Evolutionary conservation across 1,140 invertebrate genomes (phyloP), one percentile per base, ranked within the genome.

Genomic region (Papilio xuthus): DNA sequence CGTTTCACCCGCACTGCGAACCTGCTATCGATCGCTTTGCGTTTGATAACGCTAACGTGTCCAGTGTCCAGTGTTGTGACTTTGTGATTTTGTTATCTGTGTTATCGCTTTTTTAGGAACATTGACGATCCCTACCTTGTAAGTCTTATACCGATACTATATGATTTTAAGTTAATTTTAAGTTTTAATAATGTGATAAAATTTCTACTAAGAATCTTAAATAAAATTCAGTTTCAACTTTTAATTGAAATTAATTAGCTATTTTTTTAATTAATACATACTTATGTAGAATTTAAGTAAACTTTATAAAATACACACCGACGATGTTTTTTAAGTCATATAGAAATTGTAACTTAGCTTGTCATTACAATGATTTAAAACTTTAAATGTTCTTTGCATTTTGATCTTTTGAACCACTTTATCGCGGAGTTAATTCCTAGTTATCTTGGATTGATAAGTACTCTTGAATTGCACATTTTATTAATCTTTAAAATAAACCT

Each of bases 1-100:
- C 83, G 85, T 83, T 84, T 53, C 50, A n/a, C 50, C 50, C 50
- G 50, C 50, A 53, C 50, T 53, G 50, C 50, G 50, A 53, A 53
- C 44, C 44, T 15, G 44, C 50, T 18, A 53, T 53, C 50, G 50
- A 53, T 53, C 50, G 50, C 50, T 18, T 53, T 53, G 50, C 50
- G 50, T 53, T 18, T 53, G 50, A 53, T 53, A 53, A 53, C 50
- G 50, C 50, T 53, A 53, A 53, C 50, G 50, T 53, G 50, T 53
- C 50, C 50, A 53, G n/a, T 53, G 50, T 13, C 44, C 44, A n/a
- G 50, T 53, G 50, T 53, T 53, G 50, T 53, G 50, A 53, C 50
- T 53, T 53, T 53, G 50, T 53, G 50, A 53, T 53, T 53, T 9
- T 53, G 50, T 53, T 53, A 53, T 53, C 50, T 18, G 50, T 20